Base-by-base conservation (phyloP, 2,888 invertebrate genomes). In the Drosophila kanekoi region DNA sequence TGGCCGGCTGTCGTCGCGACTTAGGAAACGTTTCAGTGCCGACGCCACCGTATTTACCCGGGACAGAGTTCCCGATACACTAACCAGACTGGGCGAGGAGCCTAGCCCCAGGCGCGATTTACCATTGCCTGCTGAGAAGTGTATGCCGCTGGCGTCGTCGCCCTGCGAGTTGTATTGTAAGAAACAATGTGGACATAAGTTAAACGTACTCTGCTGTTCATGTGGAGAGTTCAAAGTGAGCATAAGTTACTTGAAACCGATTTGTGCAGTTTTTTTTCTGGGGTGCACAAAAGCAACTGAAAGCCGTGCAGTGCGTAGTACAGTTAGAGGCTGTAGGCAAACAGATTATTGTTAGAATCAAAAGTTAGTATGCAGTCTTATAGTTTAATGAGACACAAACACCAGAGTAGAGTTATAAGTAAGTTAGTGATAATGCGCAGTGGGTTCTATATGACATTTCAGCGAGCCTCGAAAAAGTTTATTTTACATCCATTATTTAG, bases 41-140 rank as follows among this genome's bases (percentile, higher is more conserved):
- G 95, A 96, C 0, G 96, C 96, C 37, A 96, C 96, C 0, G 97
- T 96, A 83, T 95, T 95, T 0, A 95, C 95, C 51, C 96, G 93
- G 0, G 95, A 94, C 82, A 97, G 92, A 0, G 95, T 94, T 13
- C 94, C 94, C 59, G 93, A 90, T 1, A 91, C 76, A 49, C 92
- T 93, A 41, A 88, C 92, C 82, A 92, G 83, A 81, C 91, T 93
- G 56, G 90, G 93, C 52, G 93, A 93, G 3, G 92, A 92, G 49
- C 93, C 93, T 35, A 90, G 88, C 91, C 93, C 93, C 59, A 90
- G 84, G 90, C 94, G 93, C 92, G 82, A 93, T 93, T 94, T 94
- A 2, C 91, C 91, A 66, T 94, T 93, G 23, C 93, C 93, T 2
- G 94, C 96, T 11, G 94, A 94, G 90, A 96, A 96, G 86, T 96